Evolutionary conservation across 2,797 vertebrate species (phyloP).

Genomic region (Podargus strigoides): DNA sequence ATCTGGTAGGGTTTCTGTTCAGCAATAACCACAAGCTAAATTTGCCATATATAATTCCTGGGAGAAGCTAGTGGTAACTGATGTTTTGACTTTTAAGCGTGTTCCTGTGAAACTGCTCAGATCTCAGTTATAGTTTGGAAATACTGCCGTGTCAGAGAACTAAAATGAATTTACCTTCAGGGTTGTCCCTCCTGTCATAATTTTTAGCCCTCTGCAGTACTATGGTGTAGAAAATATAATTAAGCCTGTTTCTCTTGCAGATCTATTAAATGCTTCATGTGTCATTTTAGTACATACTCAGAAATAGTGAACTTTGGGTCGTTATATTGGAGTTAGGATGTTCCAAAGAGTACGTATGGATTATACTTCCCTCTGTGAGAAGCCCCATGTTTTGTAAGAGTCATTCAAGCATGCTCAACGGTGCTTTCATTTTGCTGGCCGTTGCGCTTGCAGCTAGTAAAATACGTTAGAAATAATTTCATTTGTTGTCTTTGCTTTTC

Average conservation of each 20-base stretch:
- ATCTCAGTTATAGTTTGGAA: conserved; percentile 17
- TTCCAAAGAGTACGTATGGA: background rate
- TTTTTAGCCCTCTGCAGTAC: background rate
- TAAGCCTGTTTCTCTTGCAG: background rate
- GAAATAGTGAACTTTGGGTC: background rate
- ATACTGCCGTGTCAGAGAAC: background rate
- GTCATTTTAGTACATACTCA: background rate
- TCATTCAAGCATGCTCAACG: background rate
- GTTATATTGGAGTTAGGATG: background rate
- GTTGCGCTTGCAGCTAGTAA: background rate
- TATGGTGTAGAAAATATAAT: background rate
- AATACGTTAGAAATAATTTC: conserved; percentile 19
- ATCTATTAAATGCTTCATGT: background rate
- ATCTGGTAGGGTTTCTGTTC: conserved; percentile 17
- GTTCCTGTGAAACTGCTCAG: conserved; percentile 31
- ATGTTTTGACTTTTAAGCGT: conserved; percentile 6
- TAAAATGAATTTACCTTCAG: conserved; percentile 8
- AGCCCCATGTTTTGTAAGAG: background rate
- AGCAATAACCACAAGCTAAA: conserved; percentile 32
- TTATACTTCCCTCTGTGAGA: background rate
- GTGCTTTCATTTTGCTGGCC: background rate
- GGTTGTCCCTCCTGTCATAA: background rate
- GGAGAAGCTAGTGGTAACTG: background rate
- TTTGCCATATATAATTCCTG: conserved; percentile 20
- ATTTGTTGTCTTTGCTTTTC: conserved; percentile 52